Evolutionary conservation across 2,888 invertebrate species (phyloP), one percentile per base, ranked within the genome.

Genomic region (Cenopis cana): DNA sequence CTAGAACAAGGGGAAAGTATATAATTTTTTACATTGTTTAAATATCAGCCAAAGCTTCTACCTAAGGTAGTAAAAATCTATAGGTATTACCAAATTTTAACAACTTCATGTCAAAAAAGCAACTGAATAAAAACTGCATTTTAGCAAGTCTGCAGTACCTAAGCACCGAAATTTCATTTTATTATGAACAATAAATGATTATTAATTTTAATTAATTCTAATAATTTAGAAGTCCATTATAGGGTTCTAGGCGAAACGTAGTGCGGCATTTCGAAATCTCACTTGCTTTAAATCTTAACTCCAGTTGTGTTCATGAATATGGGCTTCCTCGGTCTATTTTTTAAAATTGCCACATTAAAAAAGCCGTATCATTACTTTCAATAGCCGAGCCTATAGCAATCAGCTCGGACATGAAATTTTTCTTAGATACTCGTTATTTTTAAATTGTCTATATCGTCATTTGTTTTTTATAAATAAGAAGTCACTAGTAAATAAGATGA

Each of bases 211-310:
- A 8, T 8, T 33, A n/a, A 8, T 33, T 5, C 33, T 8, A 33
- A 33, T 33, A 33, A 33, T 5, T 8, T 33, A 33, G 33, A 8
- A 33, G 6, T 59, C 3, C 10, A 20, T 41, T 20, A 20, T 14
- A n/a, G 24, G 24, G 46, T 60, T 60, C 2, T 46, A 60, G 60
- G 46, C 46, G 29, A 60, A 60, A 60, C 46, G n/a, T n/a, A 18
- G 59, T 59, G 38, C 52, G 59, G 41, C 60, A 68, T 68, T 68
- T 68, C 68, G 60, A 60, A 68, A 68, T 68, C 68, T 60, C 68
- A 29, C 68, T 68, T 60, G 41, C 54, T 68, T 29, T 54, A 52
- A 56, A 65, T 17, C 17, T 56, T 33, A 11, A 38, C 36, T 14
- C 14, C 29, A 18, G 20, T 17, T 18, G 33, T 62, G 62, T 52